Conservation (phyloP, 2,113 vertebrate genomes). For the Elephas maximus region DNA sequence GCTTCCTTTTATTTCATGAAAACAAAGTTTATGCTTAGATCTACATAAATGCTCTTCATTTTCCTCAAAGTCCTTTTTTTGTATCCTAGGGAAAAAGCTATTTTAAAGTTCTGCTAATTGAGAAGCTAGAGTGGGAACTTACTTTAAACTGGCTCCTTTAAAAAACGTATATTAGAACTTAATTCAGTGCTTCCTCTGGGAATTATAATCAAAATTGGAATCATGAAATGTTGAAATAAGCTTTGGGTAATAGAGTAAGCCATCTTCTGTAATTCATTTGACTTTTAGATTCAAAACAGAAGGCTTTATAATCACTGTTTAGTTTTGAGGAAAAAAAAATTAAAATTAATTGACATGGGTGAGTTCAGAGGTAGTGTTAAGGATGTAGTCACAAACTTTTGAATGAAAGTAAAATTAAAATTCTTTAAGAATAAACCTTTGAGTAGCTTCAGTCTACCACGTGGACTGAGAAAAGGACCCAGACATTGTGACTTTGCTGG, state of each 20-base stretch:
- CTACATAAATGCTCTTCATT: conserved; percentile 12
- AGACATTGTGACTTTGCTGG: neutral
- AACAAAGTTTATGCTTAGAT: conserved; percentile 23
- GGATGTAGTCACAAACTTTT: conserved; percentile 17
- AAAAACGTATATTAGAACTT: conserved; percentile 68
- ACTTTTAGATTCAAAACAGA: conserved; percentile 65
- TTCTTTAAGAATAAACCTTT: conserved; percentile 25
- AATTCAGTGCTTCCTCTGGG: conserved; percentile 60
- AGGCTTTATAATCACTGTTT: conserved; percentile 38
- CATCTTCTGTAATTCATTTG: conserved; percentile 69
- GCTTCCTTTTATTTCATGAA: conserved; percentile 50
- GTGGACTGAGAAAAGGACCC: neutral
- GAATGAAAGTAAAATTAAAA: conserved; percentile 65
- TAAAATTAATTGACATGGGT: neutral
- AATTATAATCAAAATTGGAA: conserved; percentile 79
- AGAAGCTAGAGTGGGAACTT: conserved; percentile 71
- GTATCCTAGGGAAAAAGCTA: conserved; percentile 60
- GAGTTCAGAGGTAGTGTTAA: conserved; percentile 8
- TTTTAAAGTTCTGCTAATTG: conserved; percentile 75
- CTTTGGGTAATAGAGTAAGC: conserved; percentile 58
- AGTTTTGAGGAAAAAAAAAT: conserved; percentile 37
- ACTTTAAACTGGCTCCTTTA: conserved; percentile 72
- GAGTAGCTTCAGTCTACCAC: neutral
- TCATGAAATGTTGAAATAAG: conserved; percentile 66
- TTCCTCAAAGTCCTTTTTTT: conserved; percentile 42